Evolutionary conservation across 1,140 invertebrate genomes (phyloP).

Genomic region (Ips typographus): DNA sequence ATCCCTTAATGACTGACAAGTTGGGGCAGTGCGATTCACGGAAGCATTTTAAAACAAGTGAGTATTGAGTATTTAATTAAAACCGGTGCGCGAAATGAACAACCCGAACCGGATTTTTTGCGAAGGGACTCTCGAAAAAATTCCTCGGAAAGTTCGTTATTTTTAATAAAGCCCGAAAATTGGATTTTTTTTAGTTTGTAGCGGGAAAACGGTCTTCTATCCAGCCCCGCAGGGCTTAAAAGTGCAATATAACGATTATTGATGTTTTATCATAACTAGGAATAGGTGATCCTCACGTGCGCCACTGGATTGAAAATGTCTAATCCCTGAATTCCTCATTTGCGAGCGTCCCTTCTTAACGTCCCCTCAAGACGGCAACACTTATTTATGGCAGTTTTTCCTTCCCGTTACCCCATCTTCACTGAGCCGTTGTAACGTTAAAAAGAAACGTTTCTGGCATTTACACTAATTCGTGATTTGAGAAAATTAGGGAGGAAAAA

Average conservation of each 20-base stretch:
- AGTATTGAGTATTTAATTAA: neutral
- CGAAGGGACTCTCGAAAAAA: constrained; percentile 11
- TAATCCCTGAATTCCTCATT: constrained; percentile 17
- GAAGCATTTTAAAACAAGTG: no score
- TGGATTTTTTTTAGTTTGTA: no score
- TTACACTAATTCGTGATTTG: constrained; percentile 31
- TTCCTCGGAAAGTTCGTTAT: constrained; percentile 17
- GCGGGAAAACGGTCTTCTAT: no score
- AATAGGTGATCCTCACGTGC: no score
- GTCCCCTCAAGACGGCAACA: constrained; percentile 28
- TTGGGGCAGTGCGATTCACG: no score
- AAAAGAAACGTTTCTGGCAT: constrained; percentile 36
- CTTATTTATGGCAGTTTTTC: constrained; percentile 34
- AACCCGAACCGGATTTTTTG: neutral
- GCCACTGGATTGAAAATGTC: no score
- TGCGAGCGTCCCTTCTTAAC: constrained; percentile 25
- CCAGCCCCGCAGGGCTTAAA: no score
- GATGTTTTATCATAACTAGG: no score
- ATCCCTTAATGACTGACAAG: no score
- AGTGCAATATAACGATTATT: no score
- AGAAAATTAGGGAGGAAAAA: constrained; percentile 5
- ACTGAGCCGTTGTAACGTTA: constrained; percentile 28
- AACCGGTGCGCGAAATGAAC: constrained; percentile 1
- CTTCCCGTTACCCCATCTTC: constrained; percentile 8
- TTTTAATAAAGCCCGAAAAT: constrained; percentile 7